Conservation (phyloP, 2,888 invertebrate species). For the Erannis defoliaria region DNA sequence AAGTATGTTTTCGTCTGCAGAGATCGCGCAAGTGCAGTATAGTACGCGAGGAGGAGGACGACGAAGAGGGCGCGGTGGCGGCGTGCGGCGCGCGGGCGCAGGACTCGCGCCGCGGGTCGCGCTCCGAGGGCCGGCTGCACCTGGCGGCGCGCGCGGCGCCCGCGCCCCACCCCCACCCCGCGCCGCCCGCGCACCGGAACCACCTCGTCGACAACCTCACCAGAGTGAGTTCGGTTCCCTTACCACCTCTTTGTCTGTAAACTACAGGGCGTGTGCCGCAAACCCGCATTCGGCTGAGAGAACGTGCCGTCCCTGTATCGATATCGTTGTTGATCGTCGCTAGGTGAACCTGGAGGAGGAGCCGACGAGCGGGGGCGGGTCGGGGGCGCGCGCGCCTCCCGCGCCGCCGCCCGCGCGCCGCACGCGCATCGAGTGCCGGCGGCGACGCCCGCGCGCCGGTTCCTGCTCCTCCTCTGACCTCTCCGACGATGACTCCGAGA, state of each 20-base stretch:
- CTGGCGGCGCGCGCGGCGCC: constrained; percentile 87
- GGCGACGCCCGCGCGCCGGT: constrained; percentile 84
- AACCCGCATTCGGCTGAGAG: not conserved
- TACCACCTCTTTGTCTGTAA: not conserved
- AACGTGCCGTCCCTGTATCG: not conserved
- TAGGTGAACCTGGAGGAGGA: constrained; percentile 72
- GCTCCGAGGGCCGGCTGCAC: constrained; percentile 93
- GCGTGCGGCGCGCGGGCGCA: constrained; percentile 85
- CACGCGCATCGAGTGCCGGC: constrained; percentile 72
- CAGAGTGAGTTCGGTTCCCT: constrained; percentile 57
- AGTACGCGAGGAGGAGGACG: constrained; percentile 96
- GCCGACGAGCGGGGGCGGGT: constrained; percentile 45
- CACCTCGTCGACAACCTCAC: constrained; percentile 88
- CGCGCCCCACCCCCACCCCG: constrained; percentile 81
- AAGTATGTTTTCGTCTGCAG: constrained; percentile 57
- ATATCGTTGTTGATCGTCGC: constrained; percentile 15
- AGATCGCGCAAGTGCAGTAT: constrained; percentile 95
- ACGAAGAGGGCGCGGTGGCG: constrained; percentile 89
- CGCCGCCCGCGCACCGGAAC: constrained; percentile 85
- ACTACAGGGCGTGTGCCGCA: not conserved
- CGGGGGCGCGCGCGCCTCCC: constrained; percentile 58
- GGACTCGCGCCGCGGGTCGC: constrained; percentile 88
- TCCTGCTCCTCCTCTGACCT: constrained; percentile 98
- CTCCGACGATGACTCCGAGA: constrained; percentile 95
- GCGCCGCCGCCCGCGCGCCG: constrained; percentile 71